Conservation (phyloP, 2,113 vertebrate genomes). For the Larimichthys polyactis region DNA sequence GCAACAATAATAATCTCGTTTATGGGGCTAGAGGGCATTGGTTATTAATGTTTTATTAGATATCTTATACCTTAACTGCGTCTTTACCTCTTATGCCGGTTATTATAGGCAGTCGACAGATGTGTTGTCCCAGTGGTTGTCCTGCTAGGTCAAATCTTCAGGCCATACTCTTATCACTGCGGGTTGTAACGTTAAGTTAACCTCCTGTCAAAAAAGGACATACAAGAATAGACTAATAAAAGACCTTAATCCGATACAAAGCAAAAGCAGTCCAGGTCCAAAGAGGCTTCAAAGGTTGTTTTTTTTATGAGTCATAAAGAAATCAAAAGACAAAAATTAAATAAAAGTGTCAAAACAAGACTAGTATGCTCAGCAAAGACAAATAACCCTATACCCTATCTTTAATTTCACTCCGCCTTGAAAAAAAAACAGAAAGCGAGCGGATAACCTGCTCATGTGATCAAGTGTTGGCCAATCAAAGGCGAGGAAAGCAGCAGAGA, state of each 20-base stretch:
- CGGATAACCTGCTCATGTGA: constrained; percentile 46
- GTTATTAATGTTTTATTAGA: background rate
- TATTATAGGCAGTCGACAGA: background rate
- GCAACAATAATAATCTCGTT: too few species aligned
- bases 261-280: background rate
- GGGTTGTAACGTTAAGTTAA: constrained; percentile 1
- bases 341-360: background rate
- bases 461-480: constrained; percentile 47
- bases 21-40: background rate
- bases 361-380: background rate
- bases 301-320: background rate
- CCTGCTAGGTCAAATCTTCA: constrained; percentile 37
- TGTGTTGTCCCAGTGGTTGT: constrained; percentile 17
- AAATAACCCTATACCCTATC: constrained; percentile 32
- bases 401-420: constrained; percentile 42
- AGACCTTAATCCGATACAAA: constrained; percentile 5
- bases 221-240: constrained; percentile 21
- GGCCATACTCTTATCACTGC: constrained; percentile 24
- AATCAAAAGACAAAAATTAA: background rate
- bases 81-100: constrained; percentile 14
- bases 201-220: constrained; percentile 22
- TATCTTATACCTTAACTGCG: background rate
- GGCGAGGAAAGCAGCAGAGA: constrained; percentile 22
- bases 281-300: background rate
- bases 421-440: background rate